Evolutionary conservation across 2,113 vertebrate species (phyloP), one percentile per base, ranked within the genome.

Genomic region (Phocoena sinus): DNA sequence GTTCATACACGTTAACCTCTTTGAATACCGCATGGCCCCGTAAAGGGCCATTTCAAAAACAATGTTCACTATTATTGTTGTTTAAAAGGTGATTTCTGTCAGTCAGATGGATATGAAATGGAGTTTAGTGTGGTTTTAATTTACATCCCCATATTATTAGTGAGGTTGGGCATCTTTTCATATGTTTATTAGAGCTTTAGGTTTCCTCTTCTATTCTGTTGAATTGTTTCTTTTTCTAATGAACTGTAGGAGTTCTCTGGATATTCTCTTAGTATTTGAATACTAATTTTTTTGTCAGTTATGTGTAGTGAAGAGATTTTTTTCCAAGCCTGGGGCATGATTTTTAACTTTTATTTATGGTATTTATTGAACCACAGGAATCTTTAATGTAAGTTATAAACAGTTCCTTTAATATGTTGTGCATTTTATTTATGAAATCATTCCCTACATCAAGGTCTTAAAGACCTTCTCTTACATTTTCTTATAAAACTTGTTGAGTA

Each of bases 301-400:
- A 60, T 56, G 44, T 68, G 70, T 8, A 91, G 17, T 68, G 18
- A 56, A 73, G 41, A 80, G 14, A 3, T 33, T 53, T 70, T 70
- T 58, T 70, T 9, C 20, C 31, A 91, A 63, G 56, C 33, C 74
- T 53, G 53, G 21, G 28, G 56, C 38, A 44, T 91, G 70, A 67
- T 67, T 96, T 93, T 79, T 71, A 96, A 80, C 63, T 92, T 92
- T 92, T 60, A 96, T 81, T 89, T 68, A 41, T 56, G 47, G 60
- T 67, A 31, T 93, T 76, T 93, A 23, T 85, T 92, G 18, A 89
- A 56, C 71, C 36, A 74, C 18, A 68, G 58, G 84, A 89, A 63
- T 84, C 60, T 44, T 92, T 77, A 74, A 74, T 38, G 53, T 67
- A 77, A 73, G 44, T 88, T 91, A 77, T 65, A 85, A 56, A 25